Conservation (phyloP, 1,140 invertebrate species). For the Ganaspis sp. region DNA sequence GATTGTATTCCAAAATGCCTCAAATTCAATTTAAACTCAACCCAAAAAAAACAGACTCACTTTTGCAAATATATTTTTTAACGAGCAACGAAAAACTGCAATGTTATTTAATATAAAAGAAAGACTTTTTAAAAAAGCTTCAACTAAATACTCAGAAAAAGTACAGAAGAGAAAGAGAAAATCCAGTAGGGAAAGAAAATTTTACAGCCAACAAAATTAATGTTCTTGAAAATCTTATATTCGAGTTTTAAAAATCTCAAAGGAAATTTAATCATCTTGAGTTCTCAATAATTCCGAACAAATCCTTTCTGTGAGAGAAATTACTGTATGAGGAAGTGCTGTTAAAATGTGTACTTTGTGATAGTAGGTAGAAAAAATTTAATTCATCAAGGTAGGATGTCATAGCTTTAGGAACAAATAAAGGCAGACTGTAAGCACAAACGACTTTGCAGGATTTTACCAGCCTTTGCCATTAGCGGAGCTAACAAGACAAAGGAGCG, state of each 20-base stretch:
- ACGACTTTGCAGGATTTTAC: slow-evolving; percentile 24
- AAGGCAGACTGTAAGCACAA: slow-evolving; percentile 7
- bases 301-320: slow-evolving; percentile 1
- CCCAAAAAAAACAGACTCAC: not conserved
- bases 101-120: too few species aligned
- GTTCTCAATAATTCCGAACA: slow-evolving; percentile 8
- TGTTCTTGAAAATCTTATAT: too few species aligned
- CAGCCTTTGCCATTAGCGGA: slow-evolving; percentile 23
- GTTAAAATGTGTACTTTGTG: not conserved
- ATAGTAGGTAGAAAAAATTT: slow-evolving; percentile 1
- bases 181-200: too few species aligned
- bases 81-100: too few species aligned
- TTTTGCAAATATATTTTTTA: too few species aligned
- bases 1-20: slow-evolving; percentile 40
- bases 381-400: slow-evolving; percentile 3
- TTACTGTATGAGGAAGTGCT: not conserved
- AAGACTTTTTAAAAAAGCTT: too few species aligned
- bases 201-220: too few species aligned
- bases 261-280: slow-evolving; percentile 4
- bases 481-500: slow-evolving; percentile 7
- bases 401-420: slow-evolving; percentile 2
- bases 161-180: too few species aligned
- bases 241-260: slow-evolving; percentile 36
- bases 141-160: too few species aligned
- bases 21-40: slow-evolving; percentile 21